Conservation (phyloP, 2,113 vertebrate species). For the Cyrtonyx montezumae region DNA sequence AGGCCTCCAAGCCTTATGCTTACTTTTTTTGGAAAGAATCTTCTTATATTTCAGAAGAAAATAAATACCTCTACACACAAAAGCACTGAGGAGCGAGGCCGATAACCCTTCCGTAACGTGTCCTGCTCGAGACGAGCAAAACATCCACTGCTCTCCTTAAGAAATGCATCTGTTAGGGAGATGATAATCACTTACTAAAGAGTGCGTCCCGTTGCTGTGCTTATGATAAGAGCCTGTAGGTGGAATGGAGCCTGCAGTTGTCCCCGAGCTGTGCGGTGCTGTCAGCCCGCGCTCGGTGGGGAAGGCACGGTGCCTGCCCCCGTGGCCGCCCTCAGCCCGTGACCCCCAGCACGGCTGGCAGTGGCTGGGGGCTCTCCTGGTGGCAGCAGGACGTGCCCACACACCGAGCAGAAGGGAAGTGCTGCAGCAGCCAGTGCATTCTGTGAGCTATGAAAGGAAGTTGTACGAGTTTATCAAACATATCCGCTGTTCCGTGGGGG, state of each 20-base stretch:
- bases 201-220: rapidly evolving
- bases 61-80: background rate
- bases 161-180: background rate
- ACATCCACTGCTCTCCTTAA: background rate
- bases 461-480: background rate
- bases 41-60: background rate
- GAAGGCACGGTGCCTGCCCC: rapidly evolving
- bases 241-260: background rate
- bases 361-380: background rate
- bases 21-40: slow-evolving; percentile 12
- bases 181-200: background rate
- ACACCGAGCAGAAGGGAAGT: background rate
- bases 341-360: too few relatives aligned
- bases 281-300: rapidly evolving
- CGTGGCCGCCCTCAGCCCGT: background rate
- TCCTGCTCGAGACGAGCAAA: background rate
- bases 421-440: background rate
- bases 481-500: rapidly evolving
- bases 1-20: background rate
- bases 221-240: rapidly evolving
- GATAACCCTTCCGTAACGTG: background rate
- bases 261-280: rapidly evolving
- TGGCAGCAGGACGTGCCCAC: rapidly evolving
- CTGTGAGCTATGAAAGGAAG: background rate
- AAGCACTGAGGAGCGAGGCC: background rate